Evolutionary conservation across 2,113 vertebrate species (phyloP).

Genomic region (Origma solitaria): DNA sequence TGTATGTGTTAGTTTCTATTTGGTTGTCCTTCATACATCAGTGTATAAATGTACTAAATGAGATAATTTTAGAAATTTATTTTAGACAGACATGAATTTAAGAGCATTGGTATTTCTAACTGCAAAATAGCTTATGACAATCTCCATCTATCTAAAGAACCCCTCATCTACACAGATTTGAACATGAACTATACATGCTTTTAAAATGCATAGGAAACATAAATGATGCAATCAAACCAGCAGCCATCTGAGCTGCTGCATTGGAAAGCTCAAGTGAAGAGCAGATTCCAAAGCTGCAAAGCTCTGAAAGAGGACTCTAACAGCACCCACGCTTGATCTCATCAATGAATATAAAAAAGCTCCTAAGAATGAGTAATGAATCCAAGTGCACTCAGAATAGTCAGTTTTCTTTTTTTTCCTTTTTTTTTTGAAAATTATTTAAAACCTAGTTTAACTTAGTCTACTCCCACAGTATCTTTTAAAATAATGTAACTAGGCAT

Average conservation of each 20-base stretch:
- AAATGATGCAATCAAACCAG: not conserved
- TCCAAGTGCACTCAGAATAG: not conserved
- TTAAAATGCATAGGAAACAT: not conserved
- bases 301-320: not conserved
- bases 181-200: not conserved
- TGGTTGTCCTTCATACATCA: not conserved
- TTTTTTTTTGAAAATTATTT: not conserved
- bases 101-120: not conserved
- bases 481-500: not conserved
- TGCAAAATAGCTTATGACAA: not conserved
- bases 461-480: not conserved
- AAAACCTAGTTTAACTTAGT: not conserved
- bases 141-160: not conserved
- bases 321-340: conserved; percentile 3
- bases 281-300: conserved; percentile 23
- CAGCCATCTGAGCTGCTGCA: not conserved
- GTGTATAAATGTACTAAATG: not conserved
- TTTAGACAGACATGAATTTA: not conserved
- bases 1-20: not conserved
- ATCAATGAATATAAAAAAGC: conserved; percentile 41
- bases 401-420: not conserved
- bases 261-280: not conserved
- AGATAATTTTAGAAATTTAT: not conserved
- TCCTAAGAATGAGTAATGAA: conserved; percentile 36
- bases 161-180: not conserved